Base-by-base conservation (phyloP, 2,113 vertebrate species). In the Vulpes ferrilata region DNA sequence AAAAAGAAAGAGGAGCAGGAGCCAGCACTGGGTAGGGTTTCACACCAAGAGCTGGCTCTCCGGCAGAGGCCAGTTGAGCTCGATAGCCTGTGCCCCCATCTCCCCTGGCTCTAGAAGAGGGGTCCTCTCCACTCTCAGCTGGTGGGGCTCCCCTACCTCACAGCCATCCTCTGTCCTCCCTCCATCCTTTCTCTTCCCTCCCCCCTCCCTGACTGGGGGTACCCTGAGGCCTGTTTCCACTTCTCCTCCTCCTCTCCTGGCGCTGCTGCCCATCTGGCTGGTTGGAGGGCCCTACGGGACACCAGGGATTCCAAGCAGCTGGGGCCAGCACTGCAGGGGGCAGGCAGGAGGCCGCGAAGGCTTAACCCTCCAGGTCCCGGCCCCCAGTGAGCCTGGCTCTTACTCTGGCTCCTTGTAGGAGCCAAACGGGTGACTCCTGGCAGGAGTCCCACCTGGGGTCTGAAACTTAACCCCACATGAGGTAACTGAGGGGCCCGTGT, bases 171-270 rank as follows among this genome's bases (percentile, higher is more conserved):
- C 59, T 48, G 22, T 51, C 23, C 60, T 95, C 60, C 51, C 85
- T 89, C 67, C 35, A 43, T 76, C 7, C 17, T 51, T 89, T 53
- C 25, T 59, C 38, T 82, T 25, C 53, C 60, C 78, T 79, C 86
- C 62, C 62, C 62, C 59, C 67, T 94, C 83, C 59, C 89, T 12
- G 55, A 89, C 65, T n/a, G 25, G 76, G 86, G 89, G 95, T 88
- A 88, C 81, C 91, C 95, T 7, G 93, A 91, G 96, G 97, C 92
- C 97, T 97, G 92, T 98, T 98, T 98, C 97, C 96, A 97, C 81
- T 95, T 80, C 79, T 90, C 55, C 74, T 76, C 92, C 96, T 90
- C 55, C 92, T 91, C 74, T 92, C 64, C 92, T 81, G 90, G 90
- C 20, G 27, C 83, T 60, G 93, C 87, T 96, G 96, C 97, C 97